A percentile compares a stretch with the other conserved stretches of the same genome.
phyloP scores from a whole-genome alignment of 2,113 vertebrate species.

The Epinephelus lanceolatus region DNA sequence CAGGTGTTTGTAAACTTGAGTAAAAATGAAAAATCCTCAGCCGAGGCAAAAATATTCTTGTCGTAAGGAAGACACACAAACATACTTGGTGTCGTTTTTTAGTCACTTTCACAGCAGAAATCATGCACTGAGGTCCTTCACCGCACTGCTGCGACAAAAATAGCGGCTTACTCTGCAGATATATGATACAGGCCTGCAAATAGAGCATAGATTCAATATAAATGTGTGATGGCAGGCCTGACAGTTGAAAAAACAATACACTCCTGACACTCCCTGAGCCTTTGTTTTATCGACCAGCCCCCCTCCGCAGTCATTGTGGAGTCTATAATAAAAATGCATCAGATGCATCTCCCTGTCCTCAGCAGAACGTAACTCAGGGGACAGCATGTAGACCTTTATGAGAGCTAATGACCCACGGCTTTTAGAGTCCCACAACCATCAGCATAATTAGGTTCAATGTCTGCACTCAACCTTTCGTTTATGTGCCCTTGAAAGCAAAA shows the following conservation, averaged over 20 bases:
- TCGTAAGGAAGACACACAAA: constrained; percentile 27
- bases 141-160: constrained; percentile 39
- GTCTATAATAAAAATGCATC: constrained; percentile 81
- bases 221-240: constrained; percentile 66
- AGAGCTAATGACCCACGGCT: constrained; percentile 83
- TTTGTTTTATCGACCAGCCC: constrained; percentile 73
- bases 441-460: constrained; percentile 83
- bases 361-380: constrained; percentile 77
- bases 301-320: constrained; percentile 62
- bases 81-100: constrained; percentile 46
- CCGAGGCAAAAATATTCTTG: constrained; percentile 29
- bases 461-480: constrained; percentile 74
- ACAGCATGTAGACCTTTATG: constrained; percentile 80
- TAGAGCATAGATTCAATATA: constrained; percentile 65
- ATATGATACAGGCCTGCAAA: constrained; percentile 66
- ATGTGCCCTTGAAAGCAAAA: constrained; percentile 79
- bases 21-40: constrained; percentile 23
- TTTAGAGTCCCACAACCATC: constrained; percentile 80
- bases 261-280: constrained; percentile 66
- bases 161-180: constrained; percentile 63
- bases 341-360: constrained; percentile 76
- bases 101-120: constrained; percentile 46
- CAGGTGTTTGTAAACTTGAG: constrained; percentile 53
- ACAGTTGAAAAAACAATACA: constrained; percentile 71
- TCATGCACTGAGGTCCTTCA: constrained; percentile 38